These are phyloP conservation scores for Leptosomus discolor DNA, from an alignment of 2,113 vertebrate species.

Conservation along the genomic window DNA sequence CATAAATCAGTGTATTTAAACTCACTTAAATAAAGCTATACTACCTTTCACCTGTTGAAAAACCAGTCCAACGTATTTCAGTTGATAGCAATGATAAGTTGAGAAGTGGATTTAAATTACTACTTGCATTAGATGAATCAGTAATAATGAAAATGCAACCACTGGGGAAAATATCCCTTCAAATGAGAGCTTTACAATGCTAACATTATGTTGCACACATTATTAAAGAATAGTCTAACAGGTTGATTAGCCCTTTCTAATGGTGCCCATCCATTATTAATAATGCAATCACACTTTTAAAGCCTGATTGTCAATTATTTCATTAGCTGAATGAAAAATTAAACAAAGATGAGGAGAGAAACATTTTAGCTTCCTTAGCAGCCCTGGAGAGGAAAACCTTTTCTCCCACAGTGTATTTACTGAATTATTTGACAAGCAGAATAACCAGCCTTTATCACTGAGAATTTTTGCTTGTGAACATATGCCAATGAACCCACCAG, in stretches of 20 bases:
- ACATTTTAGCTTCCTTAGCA: not conserved
- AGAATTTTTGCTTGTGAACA: not conserved
- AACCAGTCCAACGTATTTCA: not conserved
- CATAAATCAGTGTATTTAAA: not conserved
- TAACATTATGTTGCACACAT: not conserved
- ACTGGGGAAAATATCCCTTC: not conserved
- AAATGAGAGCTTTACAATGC: not conserved
- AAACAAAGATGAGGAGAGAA: constrained; percentile 14
- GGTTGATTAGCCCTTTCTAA: constrained; percentile 43
- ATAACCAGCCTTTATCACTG: not conserved
- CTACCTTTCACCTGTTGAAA: not conserved
- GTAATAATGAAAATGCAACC: not conserved
- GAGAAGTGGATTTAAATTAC: not conserved
- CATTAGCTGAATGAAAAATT: constrained; percentile 34
- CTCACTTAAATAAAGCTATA: not conserved
- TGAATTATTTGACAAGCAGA: not conserved
- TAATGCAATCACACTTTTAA: constrained; percentile 28
- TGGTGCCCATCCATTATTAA: constrained; percentile 45
- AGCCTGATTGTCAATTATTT: constrained; percentile 29
- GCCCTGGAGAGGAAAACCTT: not conserved
- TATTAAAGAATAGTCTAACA: constrained; percentile 19
- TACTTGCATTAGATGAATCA: not conserved
- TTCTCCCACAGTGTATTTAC: not conserved
- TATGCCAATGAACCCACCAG: not conserved
- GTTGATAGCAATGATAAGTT: not conserved